These are phyloP conservation scores for Ochropleura plecta DNA, from an alignment of 2,888 invertebrate species.

Conservation along the genomic window DNA sequence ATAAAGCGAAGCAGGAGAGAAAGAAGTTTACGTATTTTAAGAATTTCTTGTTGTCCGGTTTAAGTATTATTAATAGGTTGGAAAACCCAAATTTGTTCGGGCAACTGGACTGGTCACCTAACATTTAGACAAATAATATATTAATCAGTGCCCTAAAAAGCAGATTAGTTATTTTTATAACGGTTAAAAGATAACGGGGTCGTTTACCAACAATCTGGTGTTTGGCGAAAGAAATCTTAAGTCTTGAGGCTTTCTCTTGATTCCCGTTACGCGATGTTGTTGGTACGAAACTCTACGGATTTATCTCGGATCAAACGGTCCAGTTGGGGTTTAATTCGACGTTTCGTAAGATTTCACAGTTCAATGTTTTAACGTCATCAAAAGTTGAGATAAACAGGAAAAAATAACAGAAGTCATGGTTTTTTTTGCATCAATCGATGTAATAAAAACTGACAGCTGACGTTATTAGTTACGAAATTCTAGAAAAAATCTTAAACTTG, in stretches of 20 bases:
- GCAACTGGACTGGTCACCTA: conserved; percentile 7
- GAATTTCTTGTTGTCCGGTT: background rate
- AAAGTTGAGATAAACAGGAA: conserved; percentile 37
- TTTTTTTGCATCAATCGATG: conserved; percentile 14
- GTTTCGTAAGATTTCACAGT: conserved; percentile 62
- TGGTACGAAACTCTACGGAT: conserved; percentile 45
- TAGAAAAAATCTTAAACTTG: background rate
- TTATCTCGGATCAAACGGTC: conserved; percentile 60
- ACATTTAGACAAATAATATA: conserved; percentile 4
- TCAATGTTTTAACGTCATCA: conserved; percentile 39
- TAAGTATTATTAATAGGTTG: conserved; percentile 6
- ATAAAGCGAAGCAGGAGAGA: background rate
- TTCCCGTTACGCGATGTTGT: conserved; percentile 65
- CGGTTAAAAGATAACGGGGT: conserved; percentile 61
- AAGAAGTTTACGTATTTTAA: background rate
- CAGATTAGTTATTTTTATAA: conserved; percentile 47
- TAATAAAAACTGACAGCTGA: conserved; percentile 17
- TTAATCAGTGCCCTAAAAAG: conserved; percentile 25
- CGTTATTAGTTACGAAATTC: conserved; percentile 2
- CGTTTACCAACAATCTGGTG: conserved; percentile 53
- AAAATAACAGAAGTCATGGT: conserved; percentile 12
- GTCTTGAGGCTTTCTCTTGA: conserved; percentile 63
- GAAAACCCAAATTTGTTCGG: background rate
- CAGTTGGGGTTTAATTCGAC: conserved; percentile 46
- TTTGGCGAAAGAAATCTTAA: conserved; percentile 57